phyloP scores from a whole-genome alignment of 1,140 invertebrate species.

The Lucilia sericata region DNA sequence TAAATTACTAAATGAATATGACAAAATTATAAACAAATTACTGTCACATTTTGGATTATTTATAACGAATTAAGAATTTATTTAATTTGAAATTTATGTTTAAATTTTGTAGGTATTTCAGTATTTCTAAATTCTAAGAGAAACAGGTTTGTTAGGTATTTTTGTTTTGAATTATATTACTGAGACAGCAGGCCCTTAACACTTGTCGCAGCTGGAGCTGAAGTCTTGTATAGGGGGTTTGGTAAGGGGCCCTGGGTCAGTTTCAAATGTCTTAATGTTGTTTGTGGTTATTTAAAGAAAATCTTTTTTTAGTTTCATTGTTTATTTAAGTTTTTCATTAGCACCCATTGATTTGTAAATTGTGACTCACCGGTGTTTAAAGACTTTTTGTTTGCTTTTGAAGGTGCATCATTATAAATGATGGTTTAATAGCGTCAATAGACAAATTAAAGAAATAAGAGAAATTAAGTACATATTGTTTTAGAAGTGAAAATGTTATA shows the following conservation, averaged over 20 bases:
- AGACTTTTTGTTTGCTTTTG: no score
- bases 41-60: neutral
- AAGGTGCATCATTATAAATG: no score
- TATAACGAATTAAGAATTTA: neutral
- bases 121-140: neutral
- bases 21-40: conserved; percentile 28
- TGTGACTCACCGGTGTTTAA: no score
- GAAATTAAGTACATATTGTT: no score
- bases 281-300: neutral
- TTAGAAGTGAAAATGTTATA: no score
- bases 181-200: neutral
- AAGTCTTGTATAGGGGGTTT: no score
- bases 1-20: neutral
- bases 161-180: neutral
- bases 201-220: neutral
- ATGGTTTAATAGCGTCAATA: no score
- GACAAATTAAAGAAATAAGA: no score
- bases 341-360: conserved; percentile 10
- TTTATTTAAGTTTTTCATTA: neutral
- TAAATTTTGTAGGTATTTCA: no score
- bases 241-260: neutral
- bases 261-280: neutral
- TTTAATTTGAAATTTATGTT: neutral
- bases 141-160: neutral
- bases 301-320: neutral